Percentiles rank a stretch among this genome's conserved stretches.
These are phyloP conservation scores for Ptyas mucosa DNA, from an alignment of 2,113 vertebrate genomes.

Conservation along the genomic window DNA sequence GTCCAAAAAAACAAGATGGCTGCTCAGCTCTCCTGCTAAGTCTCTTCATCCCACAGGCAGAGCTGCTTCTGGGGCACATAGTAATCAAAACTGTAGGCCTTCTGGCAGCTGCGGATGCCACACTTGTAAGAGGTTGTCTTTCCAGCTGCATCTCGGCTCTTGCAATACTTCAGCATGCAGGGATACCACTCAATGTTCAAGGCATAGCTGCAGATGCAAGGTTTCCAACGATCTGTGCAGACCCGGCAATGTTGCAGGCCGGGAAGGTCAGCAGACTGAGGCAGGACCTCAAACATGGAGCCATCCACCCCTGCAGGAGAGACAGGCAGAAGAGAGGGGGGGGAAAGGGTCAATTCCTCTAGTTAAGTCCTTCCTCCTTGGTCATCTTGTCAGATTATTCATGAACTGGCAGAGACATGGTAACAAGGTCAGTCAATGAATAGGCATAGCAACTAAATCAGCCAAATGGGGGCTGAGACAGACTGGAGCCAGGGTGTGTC, in stretches of 20 bases:
- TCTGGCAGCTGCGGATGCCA: constrained; percentile 97
- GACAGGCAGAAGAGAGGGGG: neutral
- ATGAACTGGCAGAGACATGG: too few species aligned
- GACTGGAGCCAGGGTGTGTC: too few species aligned
- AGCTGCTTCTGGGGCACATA: constrained; percentile 88
- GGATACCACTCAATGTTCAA: constrained; percentile 95
- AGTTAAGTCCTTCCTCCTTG: neutral
- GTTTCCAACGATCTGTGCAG: constrained; percentile 78
- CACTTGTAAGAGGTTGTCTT: constrained; percentile 89
- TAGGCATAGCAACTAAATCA: too few species aligned
- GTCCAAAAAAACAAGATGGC: neutral
- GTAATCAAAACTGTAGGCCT: constrained; percentile 87
- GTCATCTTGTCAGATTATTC: too few species aligned
- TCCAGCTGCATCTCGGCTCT: constrained; percentile 75
- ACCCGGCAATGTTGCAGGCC: constrained; percentile 75
- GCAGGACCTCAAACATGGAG: constrained; percentile 86
- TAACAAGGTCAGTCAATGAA: too few species aligned
- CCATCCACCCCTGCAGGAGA: constrained; percentile 76
- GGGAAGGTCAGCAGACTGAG: constrained; percentile 67
- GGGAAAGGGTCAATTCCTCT: neutral
- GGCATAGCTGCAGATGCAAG: constrained; percentile 84
- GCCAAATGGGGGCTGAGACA: too few species aligned
- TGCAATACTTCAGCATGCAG: constrained; percentile 94
- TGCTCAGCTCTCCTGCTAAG: constrained; percentile 59
- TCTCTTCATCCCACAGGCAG: constrained; percentile 93